Evolutionary conservation across 1,140 invertebrate genomes (phyloP).

Genomic region (Heliconius melpomene): DNA sequence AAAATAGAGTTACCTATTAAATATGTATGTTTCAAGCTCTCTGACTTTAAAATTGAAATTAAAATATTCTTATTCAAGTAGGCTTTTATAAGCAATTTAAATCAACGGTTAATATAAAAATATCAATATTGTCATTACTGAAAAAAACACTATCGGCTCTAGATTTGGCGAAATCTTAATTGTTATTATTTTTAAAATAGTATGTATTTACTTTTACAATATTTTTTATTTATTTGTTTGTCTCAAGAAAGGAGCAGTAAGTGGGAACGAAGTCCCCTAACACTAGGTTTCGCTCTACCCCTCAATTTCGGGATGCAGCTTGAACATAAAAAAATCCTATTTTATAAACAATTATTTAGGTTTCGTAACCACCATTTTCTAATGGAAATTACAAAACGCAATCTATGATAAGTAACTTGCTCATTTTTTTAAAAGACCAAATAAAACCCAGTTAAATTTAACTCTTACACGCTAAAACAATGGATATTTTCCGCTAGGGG

Average conservation of each 20-base stretch:
- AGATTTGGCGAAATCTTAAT: too few relatives aligned
- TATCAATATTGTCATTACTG: neutral
- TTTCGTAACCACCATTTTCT: neutral
- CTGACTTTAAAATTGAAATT: neutral
- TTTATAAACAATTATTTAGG: too few relatives aligned
- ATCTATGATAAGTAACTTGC: neutral
- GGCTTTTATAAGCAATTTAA: neutral
- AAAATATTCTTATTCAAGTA: neutral
- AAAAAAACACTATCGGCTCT: too few relatives aligned
- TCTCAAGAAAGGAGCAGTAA: too few relatives aligned
- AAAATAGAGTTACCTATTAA: neutral
- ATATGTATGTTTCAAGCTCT: neutral
- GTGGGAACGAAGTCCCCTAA: too few relatives aligned
- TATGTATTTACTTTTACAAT: too few relatives aligned
- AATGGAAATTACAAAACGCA: neutral
- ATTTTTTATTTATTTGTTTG: too few relatives aligned
- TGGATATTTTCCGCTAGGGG: slow-evolving; percentile 21
- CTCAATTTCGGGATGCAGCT: too few relatives aligned
- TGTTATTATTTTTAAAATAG: too few relatives aligned
- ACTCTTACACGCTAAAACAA: slow-evolving; percentile 5
- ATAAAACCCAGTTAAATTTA: slow-evolving; percentile 15
- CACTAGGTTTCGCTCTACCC: too few relatives aligned
- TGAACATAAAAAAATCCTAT: too few relatives aligned
- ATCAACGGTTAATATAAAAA: neutral
- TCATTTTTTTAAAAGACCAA: neutral